Base-by-base conservation (phyloP, 2,113 vertebrate genomes). In the Mellivora capensis region DNA sequence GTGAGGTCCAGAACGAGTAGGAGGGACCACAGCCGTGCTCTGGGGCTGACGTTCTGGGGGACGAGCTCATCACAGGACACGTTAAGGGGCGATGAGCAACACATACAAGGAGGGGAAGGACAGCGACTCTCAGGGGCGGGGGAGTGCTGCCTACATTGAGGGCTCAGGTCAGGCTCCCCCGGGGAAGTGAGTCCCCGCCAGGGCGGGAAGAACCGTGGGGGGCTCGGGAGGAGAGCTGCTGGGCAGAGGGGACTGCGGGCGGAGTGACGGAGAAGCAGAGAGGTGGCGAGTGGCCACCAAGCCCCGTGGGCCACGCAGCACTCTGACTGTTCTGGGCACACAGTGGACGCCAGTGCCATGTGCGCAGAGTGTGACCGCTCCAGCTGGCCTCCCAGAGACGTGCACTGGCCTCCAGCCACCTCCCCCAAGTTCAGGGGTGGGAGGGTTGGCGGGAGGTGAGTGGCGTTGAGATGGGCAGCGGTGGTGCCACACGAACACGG, bases 41-140 rank as follows among this genome's bases (percentile, higher is more conserved):
- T 31, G 9, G 59, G 57, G 82, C 67, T 8, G 44, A 0, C 0
- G 7, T 20, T 14, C 25, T 2, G 0, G 42, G 61, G 21, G 59
- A 52, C 9, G 27, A 1, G 7, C 25, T 42, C 25, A 25, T 25
- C 67, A 69, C 34, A 69, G 17, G 61, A 1, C 15, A 14, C 2
- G 5, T 72, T 37, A 6, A 20, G 37, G 39, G 12, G 21, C 6
- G 23, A 14, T 74, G 37, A 74, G 71, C 21, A 1, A 12, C 12
- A 39, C 5, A 12, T 21, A 3, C 69, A 13, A 11, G 64, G 64
- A 69, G 11, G 10, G 1, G 69, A 39, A 72, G 20, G 34, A 13
- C 7, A 18, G 34, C 0, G 29, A 7, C 4, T 2, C 23, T 2
- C 15, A 1, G 49, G 12, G 0, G 3, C 2, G 1, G 62, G 14